These are phyloP conservation scores for Clepsis dumicolana DNA, from an alignment of 2,888 invertebrate genomes.

Conservation along the genomic window DNA sequence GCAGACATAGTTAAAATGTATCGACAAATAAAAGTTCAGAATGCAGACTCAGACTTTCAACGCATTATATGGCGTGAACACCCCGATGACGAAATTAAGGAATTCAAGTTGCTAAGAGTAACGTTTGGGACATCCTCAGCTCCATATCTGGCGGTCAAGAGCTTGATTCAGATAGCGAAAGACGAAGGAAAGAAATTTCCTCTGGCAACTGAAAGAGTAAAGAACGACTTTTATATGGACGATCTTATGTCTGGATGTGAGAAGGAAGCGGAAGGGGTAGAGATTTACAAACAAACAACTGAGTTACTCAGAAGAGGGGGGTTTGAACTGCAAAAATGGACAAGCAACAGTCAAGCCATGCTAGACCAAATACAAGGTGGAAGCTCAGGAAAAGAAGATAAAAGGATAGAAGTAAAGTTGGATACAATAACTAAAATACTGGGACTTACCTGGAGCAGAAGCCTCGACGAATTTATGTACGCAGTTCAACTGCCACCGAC, in stretches of 20 bases:
- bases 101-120: constrained; percentile 41
- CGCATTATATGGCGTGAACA: constrained; percentile 46
- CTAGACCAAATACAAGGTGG: too few species aligned
- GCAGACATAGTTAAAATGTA: constrained; percentile 55
- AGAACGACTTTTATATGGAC: too few species aligned
- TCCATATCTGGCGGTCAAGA: constrained; percentile 31
- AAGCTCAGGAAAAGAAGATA: too few species aligned
- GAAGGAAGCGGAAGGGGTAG: too few species aligned
- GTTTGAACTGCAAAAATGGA: too few species aligned
- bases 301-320: too few species aligned
- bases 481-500: background rate
- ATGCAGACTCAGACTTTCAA: constrained; percentile 43
- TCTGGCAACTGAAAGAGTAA: constrained; percentile 4
- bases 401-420: background rate
- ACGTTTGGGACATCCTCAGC: too few species aligned
- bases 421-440: background rate
- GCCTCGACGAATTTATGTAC: background rate
- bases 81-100: constrained; percentile 18
- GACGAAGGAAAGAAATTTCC: background rate
- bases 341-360: too few species aligned
- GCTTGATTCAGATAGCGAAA: constrained; percentile 4
- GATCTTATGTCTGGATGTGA: too few species aligned
- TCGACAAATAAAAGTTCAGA: constrained; percentile 41
- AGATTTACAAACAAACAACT: too few species aligned
- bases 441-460: background rate